phyloP scores from a whole-genome alignment of 1,140 invertebrate genomes.

The Hesperophylax magnus region DNA sequence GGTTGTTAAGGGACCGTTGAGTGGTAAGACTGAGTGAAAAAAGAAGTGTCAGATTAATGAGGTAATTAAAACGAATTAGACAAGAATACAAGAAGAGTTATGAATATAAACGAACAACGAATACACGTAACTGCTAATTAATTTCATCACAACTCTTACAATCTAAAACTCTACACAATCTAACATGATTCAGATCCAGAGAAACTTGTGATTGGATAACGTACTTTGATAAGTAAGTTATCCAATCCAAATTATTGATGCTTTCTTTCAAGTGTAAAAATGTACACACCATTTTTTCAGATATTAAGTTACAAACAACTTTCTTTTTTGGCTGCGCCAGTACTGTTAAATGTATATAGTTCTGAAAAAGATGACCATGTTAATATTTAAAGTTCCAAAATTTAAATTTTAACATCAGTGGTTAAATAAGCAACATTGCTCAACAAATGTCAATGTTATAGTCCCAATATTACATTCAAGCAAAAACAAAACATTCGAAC shows the following conservation, averaged over 20 bases:
- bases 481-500: background rate
- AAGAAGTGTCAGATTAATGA: background rate
- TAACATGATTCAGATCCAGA: too few relatives aligned
- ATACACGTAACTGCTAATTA: too few relatives aligned
- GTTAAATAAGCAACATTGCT: background rate
- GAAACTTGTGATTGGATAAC: too few relatives aligned
- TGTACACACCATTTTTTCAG: background rate
- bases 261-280: background rate
- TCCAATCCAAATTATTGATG: too few relatives aligned
- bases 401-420: background rate
- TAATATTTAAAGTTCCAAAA: background rate
- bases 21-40: too few relatives aligned
- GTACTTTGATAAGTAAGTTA: too few relatives aligned
- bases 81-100: too few relatives aligned
- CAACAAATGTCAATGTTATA: background rate
- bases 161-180: too few relatives aligned
- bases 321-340: background rate
- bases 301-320: background rate
- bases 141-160: too few relatives aligned
- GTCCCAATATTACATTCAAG: background rate
- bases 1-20: too few relatives aligned
- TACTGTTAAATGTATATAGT: background rate
- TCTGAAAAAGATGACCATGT: background rate
- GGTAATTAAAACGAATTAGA: too few relatives aligned
- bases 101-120: too few relatives aligned